Percentiles rank a stretch among this genome's conserved stretches.
Conservation (phyloP, 2,113 vertebrate species). For the Fregata magnificens region DNA sequence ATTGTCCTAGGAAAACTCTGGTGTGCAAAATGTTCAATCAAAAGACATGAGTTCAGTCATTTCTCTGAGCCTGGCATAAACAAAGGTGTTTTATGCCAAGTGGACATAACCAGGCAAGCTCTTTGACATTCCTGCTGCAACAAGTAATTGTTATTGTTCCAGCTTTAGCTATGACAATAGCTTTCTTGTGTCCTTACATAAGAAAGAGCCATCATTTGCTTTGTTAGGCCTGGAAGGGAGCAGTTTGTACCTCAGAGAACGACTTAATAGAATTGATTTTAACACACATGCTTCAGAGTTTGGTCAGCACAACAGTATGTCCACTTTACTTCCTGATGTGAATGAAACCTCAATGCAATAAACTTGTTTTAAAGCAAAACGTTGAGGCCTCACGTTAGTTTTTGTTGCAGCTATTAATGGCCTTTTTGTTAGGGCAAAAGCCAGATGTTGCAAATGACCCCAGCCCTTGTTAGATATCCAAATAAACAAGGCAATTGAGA, state of each 20-base stretch:
- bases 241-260: neutral
- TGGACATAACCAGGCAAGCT: neutral
- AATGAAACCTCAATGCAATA: neutral
- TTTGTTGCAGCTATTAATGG: neutral
- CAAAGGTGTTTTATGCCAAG: slow-evolving; percentile 31
- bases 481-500: neutral
- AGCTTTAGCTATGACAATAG: slow-evolving; percentile 4
- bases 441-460: neutral
- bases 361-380: neutral
- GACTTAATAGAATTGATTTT: neutral
- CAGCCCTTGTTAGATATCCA: neutral
- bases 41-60: slow-evolving; percentile 17
- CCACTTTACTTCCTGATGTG: neutral
- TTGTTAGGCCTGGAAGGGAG: neutral
- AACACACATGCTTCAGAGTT: neutral
- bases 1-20: neutral
- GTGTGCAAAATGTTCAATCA: neutral
- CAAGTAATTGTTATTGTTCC: slow-evolving; percentile 6
- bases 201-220: neutral
- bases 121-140: slow-evolving; percentile 49
- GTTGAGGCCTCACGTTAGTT: neutral
- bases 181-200: slow-evolving; percentile 2
- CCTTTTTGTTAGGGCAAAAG: neutral
- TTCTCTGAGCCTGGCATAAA: slow-evolving; percentile 60
- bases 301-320: neutral